Evolutionary conservation across 2,888 invertebrate genomes (phyloP).

Genomic region (Cryptophagus acutangulus): DNA sequence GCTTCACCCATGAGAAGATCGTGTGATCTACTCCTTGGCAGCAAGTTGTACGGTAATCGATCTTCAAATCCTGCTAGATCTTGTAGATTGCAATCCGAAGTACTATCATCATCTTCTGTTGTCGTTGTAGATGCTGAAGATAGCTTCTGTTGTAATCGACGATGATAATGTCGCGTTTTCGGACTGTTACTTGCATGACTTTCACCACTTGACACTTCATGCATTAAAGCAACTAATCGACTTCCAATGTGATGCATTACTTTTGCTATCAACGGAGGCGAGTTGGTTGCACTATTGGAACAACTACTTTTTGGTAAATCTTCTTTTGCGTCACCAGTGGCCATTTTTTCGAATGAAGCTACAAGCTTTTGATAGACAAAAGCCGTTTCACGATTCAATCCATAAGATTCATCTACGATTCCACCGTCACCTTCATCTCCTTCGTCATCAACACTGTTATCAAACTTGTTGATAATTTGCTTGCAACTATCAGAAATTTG

Average conservation of each 20-base stretch:
- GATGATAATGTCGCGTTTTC: slow-evolving; percentile 55
- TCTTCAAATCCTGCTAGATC: slow-evolving; percentile 47
- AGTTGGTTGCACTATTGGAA: slow-evolving; percentile 55
- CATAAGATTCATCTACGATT: slow-evolving; percentile 49
- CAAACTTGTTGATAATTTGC: slow-evolving; percentile 83
- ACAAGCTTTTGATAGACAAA: slow-evolving; percentile 84
- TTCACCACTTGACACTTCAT: slow-evolving; percentile 80
- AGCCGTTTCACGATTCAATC: slow-evolving; percentile 68
- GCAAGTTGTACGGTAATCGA: slow-evolving; percentile 49
- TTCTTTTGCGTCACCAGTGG: slow-evolving; percentile 51
- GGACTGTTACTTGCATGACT: slow-evolving; percentile 59
- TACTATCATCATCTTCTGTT: slow-evolving; percentile 69
- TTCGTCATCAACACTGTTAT: slow-evolving; percentile 56
- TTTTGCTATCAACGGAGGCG: slow-evolving; percentile 82
- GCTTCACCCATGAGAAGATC: slow-evolving; percentile 67
- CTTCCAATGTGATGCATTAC: slow-evolving; percentile 91
- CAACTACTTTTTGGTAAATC: slow-evolving; percentile 35
- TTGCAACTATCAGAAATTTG: slow-evolving; percentile 86
- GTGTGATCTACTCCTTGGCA: slow-evolving; percentile 77
- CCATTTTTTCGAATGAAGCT: slow-evolving; percentile 76
- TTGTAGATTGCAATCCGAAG: slow-evolving; percentile 55
- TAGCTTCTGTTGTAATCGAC: slow-evolving; percentile 54
- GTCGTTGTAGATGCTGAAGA: slow-evolving; percentile 58
- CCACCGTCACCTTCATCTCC: slow-evolving; percentile 52
- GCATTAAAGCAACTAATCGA: slow-evolving; percentile 82